A percentile compares a stretch with the other conserved stretches of the same genome.
Conservation (phyloP, 2,113 vertebrate species). For the Haemorhous mexicanus region DNA sequence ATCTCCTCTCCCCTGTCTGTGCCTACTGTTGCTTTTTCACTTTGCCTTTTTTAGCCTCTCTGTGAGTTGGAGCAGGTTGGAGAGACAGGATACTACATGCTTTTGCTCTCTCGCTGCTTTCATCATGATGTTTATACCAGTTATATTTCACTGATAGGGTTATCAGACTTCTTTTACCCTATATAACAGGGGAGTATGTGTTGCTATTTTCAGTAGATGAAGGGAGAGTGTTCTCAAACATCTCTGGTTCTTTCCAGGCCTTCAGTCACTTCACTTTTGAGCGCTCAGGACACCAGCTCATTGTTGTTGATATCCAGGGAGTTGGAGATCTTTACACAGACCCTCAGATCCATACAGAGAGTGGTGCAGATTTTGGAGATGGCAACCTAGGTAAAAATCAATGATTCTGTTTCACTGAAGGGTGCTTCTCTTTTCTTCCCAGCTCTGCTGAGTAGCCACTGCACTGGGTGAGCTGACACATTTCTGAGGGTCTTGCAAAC, state of each 20-base stretch:
- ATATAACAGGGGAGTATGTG: neutral
- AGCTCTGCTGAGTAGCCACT: neutral
- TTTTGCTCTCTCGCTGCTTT: neutral
- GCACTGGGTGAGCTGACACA: neutral
- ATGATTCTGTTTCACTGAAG: neutral
- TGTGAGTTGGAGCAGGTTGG: neutral
- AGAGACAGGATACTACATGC: neutral
- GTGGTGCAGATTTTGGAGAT: slow-evolving; percentile 92
- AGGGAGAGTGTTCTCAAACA: neutral
- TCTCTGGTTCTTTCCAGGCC: slow-evolving; percentile 70
- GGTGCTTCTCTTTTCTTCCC: neutral
- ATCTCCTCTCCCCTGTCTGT: neutral
- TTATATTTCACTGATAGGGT: neutral
- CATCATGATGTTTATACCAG: neutral
- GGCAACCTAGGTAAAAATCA: slow-evolving; percentile 88
- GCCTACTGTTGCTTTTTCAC: neutral
- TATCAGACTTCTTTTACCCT: neutral
- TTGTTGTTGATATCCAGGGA: slow-evolving; percentile 97
- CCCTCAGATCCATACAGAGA: slow-evolving; percentile 95
- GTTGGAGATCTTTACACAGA: slow-evolving; percentile 98
- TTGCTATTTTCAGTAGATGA: neutral
- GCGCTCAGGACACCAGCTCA: slow-evolving; percentile 94
- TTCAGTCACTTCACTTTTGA: slow-evolving; percentile 98
- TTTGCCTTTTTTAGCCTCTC: neutral
- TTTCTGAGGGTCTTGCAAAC: neutral